Percentiles rank a stretch among this genome's conserved stretches.
phyloP scores from a whole-genome alignment of 2,888 invertebrate genomes.

The Orthosia gothica region DNA sequence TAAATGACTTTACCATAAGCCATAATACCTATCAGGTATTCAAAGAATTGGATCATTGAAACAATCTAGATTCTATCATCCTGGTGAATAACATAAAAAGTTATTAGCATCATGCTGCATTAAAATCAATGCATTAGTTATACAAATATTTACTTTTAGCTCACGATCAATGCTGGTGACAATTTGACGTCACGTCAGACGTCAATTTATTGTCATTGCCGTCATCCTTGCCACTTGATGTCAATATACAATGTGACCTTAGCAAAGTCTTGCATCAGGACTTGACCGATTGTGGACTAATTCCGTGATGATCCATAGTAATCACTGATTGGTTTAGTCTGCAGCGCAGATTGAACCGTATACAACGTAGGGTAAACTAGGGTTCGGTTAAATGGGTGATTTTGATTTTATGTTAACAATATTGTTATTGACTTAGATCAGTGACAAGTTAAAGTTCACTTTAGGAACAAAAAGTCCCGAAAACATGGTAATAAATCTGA shows the following conservation, averaged over 20 bases:
- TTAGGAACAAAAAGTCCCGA: background rate
- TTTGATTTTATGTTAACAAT: background rate
- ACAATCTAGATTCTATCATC: background rate
- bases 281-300: constrained; percentile 46
- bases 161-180: constrained; percentile 2
- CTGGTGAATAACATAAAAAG: background rate
- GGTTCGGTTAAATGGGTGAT: background rate
- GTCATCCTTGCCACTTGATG: constrained; percentile 21
- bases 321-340: constrained; percentile 19
- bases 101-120: background rate
- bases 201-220: constrained; percentile 28
- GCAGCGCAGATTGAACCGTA: background rate
- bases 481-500: background rate
- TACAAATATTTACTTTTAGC: constrained; percentile 32
- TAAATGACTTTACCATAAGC: background rate
- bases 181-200: constrained; percentile 41
- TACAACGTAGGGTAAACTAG: background rate
- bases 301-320: constrained; percentile 26
- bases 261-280: constrained; percentile 31
- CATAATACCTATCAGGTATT: background rate
- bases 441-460: background rate
- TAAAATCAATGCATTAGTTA: background rate
- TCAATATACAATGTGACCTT: constrained; percentile 59
- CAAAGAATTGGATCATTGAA: background rate
- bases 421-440: background rate